These are phyloP conservation scores for Ciona savignyi DNA, from an alignment of 23 tunicate species.

Conservation along the genomic window DNA sequence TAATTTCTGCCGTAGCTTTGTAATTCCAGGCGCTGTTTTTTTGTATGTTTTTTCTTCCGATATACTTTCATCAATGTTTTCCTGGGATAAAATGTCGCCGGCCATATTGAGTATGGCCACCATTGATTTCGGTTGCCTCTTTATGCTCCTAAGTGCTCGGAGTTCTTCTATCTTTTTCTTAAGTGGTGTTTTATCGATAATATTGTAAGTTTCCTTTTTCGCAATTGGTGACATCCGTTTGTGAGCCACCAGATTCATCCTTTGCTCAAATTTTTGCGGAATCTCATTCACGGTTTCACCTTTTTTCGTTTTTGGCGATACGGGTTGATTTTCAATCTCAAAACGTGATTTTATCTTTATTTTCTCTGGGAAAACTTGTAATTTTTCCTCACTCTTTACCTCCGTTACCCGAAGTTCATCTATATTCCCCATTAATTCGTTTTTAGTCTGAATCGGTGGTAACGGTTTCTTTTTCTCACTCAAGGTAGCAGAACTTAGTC, in stretches of 20 bases:
- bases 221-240: slow-evolving; percentile 28
- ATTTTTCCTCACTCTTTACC: background rate
- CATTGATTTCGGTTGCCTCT: background rate
- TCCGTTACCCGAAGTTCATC: background rate
- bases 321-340: background rate
- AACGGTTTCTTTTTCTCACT: background rate
- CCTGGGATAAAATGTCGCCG: background rate
- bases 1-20: slow-evolving; percentile 14
- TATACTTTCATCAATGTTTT: slow-evolving; percentile 14
- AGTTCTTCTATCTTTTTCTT: slow-evolving; percentile 31
- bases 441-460: slow-evolving; percentile 5
- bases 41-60: slow-evolving; percentile 65
- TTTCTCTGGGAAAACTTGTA: slow-evolving; percentile 1
- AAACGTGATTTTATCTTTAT: background rate
- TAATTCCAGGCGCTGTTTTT: slow-evolving; percentile 39
- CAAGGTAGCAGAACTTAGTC: background rate
- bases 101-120: slow-evolving; percentile 19
- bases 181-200: slow-evolving; percentile 25
- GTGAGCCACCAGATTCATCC: slow-evolving; percentile 13
- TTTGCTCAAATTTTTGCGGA: background rate
- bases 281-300: background rate
- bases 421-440: background rate
- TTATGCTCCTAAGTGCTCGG: slow-evolving; percentile 6
- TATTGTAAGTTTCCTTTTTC: slow-evolving; percentile 31
- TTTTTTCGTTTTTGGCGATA: background rate